A percentile compares a stretch with the other conserved stretches of the same genome.
Conservation (phyloP, 2,888 invertebrate species). For the Hirtodrosophila histrioides region DNA sequence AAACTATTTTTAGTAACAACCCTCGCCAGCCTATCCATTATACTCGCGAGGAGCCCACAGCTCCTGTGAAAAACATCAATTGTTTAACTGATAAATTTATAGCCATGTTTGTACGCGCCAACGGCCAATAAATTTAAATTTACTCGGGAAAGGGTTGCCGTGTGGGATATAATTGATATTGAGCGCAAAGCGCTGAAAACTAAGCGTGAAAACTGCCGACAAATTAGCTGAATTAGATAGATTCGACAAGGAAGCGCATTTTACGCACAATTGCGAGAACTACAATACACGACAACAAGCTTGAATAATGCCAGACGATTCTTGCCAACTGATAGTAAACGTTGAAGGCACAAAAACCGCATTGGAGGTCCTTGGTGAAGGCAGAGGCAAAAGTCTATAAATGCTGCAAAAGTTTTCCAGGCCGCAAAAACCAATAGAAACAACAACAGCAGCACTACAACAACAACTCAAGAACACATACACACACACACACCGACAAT, state of each 20-base stretch:
- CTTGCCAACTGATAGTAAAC: slow-evolving; percentile 53
- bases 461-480: slow-evolving; percentile 18
- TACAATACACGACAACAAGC: slow-evolving; percentile 17
- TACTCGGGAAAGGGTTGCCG: slow-evolving; percentile 15
- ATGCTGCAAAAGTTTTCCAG: slow-evolving; percentile 58
- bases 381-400: slow-evolving; percentile 50
- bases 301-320: slow-evolving; percentile 57
- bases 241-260: slow-evolving; percentile 49
- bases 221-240: slow-evolving; percentile 62
- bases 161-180: slow-evolving; percentile 55
- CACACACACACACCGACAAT: slow-evolving; percentile 17
- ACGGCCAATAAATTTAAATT: slow-evolving; percentile 71
- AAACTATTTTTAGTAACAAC: not conserved
- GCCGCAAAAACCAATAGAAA: slow-evolving; percentile 64
- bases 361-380: slow-evolving; percentile 24
- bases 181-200: slow-evolving; percentile 25
- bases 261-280: slow-evolving; percentile 53
- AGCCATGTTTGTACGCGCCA: slow-evolving; percentile 65
- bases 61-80: slow-evolving; percentile 46
- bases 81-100: slow-evolving; percentile 69
- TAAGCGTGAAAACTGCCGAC: slow-evolving; percentile 53
- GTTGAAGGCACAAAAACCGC: slow-evolving; percentile 42
- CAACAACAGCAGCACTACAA: slow-evolving; percentile 33
- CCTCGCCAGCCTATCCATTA: slow-evolving; percentile 6
- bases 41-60: not conserved